Percentiles rank a stretch among this genome's conserved stretches.
These are phyloP conservation scores for Papilio machaon DNA, from an alignment of 1,140 invertebrate species.

Conservation along the genomic window DNA sequence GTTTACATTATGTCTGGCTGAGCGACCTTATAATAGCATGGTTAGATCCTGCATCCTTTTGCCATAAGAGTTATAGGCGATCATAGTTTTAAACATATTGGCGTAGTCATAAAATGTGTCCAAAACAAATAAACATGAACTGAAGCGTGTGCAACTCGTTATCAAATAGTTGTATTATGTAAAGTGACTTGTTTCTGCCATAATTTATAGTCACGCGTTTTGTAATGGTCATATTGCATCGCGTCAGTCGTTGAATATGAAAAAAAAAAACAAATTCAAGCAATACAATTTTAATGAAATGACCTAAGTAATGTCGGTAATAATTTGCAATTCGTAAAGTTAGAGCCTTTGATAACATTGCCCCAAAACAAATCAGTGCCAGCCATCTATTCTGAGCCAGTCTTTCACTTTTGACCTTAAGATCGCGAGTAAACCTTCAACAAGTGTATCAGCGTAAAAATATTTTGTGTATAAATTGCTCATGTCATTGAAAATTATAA, in stretches of 20 bases:
- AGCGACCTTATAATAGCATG: neutral
- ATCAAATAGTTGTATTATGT: neutral
- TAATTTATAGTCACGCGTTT: neutral
- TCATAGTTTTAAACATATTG: no score
- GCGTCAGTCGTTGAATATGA: neutral
- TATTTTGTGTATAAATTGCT: constrained; percentile 6
- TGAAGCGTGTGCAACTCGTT: no score
- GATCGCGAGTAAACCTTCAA: constrained; percentile 33
- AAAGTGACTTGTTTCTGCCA: neutral
- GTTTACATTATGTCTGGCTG: neutral
- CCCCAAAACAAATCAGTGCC: constrained; percentile 39
- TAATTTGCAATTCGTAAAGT: constrained; percentile 47
- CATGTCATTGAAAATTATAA: neutral
- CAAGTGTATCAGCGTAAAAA: constrained; percentile 22
- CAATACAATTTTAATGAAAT: neutral
- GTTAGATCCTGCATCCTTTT: neutral
- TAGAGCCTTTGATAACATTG: constrained; percentile 43
- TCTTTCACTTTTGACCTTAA: constrained; percentile 54
- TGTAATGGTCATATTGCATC: neutral
- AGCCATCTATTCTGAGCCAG: constrained; percentile 31
- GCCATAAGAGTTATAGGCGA: neutral
- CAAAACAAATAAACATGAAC: no score
- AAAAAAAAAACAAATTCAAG: neutral
- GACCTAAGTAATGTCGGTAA: neutral
- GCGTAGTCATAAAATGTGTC: no score